phyloP scores from a whole-genome alignment of 2,888 invertebrate genomes.

The Baccha elongata region DNA sequence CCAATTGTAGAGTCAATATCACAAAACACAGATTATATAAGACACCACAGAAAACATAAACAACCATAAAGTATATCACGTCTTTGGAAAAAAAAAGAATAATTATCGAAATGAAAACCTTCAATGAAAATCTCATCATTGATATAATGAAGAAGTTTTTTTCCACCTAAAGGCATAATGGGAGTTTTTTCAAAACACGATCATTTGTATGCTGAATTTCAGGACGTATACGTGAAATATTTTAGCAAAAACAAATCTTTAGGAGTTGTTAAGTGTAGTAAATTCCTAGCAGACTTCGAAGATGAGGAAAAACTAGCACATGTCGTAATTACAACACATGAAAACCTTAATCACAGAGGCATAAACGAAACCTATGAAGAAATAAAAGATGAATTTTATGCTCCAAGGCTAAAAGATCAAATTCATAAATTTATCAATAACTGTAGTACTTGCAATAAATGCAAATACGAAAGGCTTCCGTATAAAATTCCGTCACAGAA shows the following conservation, averaged over 20 bases:
- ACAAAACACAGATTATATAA: too few relatives aligned
- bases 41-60: too few relatives aligned
- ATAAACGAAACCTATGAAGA: too few relatives aligned
- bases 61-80: too few relatives aligned
- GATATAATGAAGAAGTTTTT: slow-evolving; percentile 29
- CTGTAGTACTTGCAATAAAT: slow-evolving; percentile 36
- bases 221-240: neutral
- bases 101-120: slow-evolving; percentile 30
- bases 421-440: slow-evolving; percentile 28
- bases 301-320: slow-evolving; percentile 31
- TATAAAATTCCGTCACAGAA: slow-evolving; percentile 24
- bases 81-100: slow-evolving; percentile 14
- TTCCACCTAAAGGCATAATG: slow-evolving; percentile 29
- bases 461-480: slow-evolving; percentile 28
- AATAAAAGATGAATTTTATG: too few relatives aligned
- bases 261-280: neutral
- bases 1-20: too few relatives aligned
- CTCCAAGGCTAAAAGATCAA: neutral
- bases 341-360: too few relatives aligned
- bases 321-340: slow-evolving; percentile 1
- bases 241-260: slow-evolving; percentile 4
- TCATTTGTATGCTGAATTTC: slow-evolving; percentile 18
- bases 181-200: slow-evolving; percentile 37
- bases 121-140: slow-evolving; percentile 7
- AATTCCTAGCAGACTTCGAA: neutral